A percentile compares a stretch with the other conserved stretches of the same genome.
Conservation (phyloP, 2,888 invertebrate genomes). For the Drosophila differens region DNA sequence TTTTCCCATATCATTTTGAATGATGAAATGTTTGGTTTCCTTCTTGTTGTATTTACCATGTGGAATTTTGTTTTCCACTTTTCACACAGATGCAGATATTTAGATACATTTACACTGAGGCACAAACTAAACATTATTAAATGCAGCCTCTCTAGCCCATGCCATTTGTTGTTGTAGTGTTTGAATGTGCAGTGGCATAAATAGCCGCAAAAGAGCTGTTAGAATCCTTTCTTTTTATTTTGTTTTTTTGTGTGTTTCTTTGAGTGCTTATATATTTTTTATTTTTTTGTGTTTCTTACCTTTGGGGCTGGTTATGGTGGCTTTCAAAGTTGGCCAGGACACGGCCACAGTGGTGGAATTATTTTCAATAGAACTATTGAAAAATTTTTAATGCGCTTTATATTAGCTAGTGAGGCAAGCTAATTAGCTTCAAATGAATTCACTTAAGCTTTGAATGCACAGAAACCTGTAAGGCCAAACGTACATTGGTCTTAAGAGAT, state of each 20-base stretch:
- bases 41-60: constrained; percentile 53
- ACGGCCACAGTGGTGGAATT: constrained; percentile 50
- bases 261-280: constrained; percentile 55
- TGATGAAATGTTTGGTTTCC: constrained; percentile 49
- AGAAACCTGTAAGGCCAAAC: background rate
- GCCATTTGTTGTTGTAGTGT: constrained; percentile 40
- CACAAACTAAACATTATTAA: constrained; percentile 74
- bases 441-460: background rate
- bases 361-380: background rate
- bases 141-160: constrained; percentile 55
- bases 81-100: constrained; percentile 70
- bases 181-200: constrained; percentile 58
- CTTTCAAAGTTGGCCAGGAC: constrained; percentile 26
- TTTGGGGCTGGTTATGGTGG: constrained; percentile 28
- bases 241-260: constrained; percentile 37
- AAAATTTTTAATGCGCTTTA: background rate
- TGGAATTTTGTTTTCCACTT: constrained; percentile 32
- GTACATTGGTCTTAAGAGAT: background rate
- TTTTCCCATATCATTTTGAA: constrained; percentile 75
- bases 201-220: constrained; percentile 55
- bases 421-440: constrained; percentile 7
- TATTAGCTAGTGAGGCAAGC: constrained; percentile 4
- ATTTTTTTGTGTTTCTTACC: constrained; percentile 54
- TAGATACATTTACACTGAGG: constrained; percentile 39
- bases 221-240: constrained; percentile 26